These are phyloP conservation scores for Aradophagus sp. DNA, from an alignment of 1,140 invertebrate species.

Conservation along the genomic window DNA sequence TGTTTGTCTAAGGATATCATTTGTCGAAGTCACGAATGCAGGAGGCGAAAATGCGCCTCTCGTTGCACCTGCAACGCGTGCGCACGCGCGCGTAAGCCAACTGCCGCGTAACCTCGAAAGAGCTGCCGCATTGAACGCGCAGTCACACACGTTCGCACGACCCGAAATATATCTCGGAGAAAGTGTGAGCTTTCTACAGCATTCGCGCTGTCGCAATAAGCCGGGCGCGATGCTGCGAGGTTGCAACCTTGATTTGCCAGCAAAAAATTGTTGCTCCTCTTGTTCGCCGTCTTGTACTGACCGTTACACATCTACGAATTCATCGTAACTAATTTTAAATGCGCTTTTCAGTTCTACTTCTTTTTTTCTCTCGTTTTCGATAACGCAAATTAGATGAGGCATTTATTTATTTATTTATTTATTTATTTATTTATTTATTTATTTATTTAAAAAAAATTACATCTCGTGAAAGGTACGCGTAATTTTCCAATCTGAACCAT, in stretches of 20 bases:
- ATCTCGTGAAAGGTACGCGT: no score
- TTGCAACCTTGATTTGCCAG: conserved; percentile 33
- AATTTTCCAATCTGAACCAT: no score
- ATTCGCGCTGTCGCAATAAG: conserved; percentile 62
- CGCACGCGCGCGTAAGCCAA: conserved; percentile 16
- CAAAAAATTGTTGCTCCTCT: background rate
- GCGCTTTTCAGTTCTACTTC: no score
- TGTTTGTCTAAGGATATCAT: conserved; percentile 48
- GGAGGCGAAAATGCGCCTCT: conserved; percentile 44
- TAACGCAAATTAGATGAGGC: no score
- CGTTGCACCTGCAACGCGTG: conserved; percentile 42
- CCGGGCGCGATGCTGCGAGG: conserved; percentile 30
- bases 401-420: no score
- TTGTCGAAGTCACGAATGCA: conserved; percentile 51
- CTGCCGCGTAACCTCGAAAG: conserved; percentile 48
- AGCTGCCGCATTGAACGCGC: conserved; percentile 53
- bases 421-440: no score
- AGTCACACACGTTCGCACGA: conserved; percentile 60
- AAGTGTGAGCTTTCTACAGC: conserved; percentile 70
- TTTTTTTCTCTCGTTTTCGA: no score
- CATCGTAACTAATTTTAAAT: no score
- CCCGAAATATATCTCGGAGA: conserved; percentile 65
- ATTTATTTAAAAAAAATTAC: no score
- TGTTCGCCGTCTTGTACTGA: background rate
- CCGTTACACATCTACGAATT: no score